Evolutionary conservation across 1,140 invertebrate genomes (phyloP).

Genomic region (Rhysida immarginata): DNA sequence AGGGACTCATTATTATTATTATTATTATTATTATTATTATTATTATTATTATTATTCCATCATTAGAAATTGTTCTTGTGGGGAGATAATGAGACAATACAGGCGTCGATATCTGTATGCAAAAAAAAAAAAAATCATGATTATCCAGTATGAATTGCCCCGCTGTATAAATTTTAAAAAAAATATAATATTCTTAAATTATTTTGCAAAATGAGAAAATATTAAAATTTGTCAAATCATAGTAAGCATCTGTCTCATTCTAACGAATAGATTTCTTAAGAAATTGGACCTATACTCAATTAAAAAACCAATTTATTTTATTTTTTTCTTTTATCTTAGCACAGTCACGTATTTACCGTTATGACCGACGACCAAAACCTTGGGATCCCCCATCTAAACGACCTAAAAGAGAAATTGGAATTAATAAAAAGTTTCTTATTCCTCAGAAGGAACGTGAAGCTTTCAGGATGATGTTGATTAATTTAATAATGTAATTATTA

Average conservation of each 20-base stretch:
- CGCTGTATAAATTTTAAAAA: background rate
- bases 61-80: too few relatives aligned
- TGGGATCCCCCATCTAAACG: background rate
- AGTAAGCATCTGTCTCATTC: background rate
- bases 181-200: background rate
- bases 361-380: background rate
- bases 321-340: background rate
- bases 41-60: too few relatives aligned
- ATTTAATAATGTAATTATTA: slow-evolving; percentile 43
- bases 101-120: too few relatives aligned
- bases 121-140: too few relatives aligned
- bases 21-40: too few relatives aligned
- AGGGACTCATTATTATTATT: too few relatives aligned
- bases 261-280: background rate
- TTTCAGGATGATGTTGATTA: slow-evolving; percentile 60
- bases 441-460: slow-evolving; percentile 59
- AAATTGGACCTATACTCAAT: background rate
- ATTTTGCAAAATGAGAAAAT: background rate
- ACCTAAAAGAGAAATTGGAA: background rate
- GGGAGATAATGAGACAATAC: too few relatives aligned
- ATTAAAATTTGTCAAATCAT: background rate
- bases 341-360: background rate
- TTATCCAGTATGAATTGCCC: too few relatives aligned
- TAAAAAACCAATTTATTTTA: background rate
- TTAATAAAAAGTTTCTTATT: slow-evolving; percentile 4